These are phyloP conservation scores for Darevskia mixta DNA, from an alignment of 2,797 vertebrate genomes.

Conservation along the genomic window DNA sequence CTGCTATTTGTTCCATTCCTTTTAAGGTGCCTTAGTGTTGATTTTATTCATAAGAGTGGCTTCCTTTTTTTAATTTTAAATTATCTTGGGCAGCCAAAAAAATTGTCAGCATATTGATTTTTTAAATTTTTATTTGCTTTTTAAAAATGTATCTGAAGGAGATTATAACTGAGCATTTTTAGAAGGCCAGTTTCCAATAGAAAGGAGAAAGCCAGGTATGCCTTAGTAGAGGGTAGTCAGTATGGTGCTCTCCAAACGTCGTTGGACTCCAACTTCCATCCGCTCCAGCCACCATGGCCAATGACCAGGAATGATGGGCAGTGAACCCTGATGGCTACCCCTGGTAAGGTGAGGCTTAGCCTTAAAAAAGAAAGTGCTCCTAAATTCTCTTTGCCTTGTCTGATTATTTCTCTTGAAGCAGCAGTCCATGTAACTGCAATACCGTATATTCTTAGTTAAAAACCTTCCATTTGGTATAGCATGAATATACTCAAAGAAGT, in stretches of 20 bases:
- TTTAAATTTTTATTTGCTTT: background rate
- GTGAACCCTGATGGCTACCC: background rate
- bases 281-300: too few species aligned
- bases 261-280: too few species aligned
- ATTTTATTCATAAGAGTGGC: background rate
- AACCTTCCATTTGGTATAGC: background rate
- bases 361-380: slow-evolving; percentile 7
- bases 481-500: background rate
- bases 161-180: background rate
- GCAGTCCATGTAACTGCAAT: background rate
- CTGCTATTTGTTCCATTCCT: background rate
- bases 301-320: too few species aligned
- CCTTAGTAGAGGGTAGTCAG: too few species aligned
- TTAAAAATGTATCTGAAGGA: background rate
- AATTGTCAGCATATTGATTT: background rate
- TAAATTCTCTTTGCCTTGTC: background rate
- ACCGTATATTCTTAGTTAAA: background rate
- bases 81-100: background rate
- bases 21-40: slow-evolving; percentile 36
- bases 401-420: background rate
- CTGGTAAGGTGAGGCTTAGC: background rate
- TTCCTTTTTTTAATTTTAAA: background rate
- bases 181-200: background rate
- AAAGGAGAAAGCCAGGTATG: background rate
- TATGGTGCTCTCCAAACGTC: too few species aligned